Evolutionary conservation across 2,113 vertebrate species (phyloP).

Genomic region (Ifrita kowaldi): DNA sequence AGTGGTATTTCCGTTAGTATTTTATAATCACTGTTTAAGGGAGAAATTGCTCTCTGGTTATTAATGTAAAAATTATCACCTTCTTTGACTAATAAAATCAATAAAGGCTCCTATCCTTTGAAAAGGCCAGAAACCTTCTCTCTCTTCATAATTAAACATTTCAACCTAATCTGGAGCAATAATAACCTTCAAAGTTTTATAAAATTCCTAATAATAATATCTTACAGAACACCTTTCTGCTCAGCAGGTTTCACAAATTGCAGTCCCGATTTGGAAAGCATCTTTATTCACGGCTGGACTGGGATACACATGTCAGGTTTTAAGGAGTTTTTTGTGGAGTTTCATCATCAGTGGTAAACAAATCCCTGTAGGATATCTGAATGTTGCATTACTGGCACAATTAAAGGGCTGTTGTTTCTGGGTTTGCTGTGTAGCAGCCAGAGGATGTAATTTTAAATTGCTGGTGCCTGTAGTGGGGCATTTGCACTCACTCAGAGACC

Average conservation of each 20-base stretch:
- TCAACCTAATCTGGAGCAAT: constrained; percentile 53
- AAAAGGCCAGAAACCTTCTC: constrained; percentile 57
- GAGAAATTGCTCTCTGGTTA: constrained; percentile 56
- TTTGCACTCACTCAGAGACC: background rate
- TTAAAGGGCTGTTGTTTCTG: background rate
- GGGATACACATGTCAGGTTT: background rate
- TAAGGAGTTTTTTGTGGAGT: background rate
- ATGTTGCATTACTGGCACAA: background rate
- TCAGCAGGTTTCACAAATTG: background rate
- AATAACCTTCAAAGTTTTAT: constrained; percentile 63
- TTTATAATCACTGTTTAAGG: constrained; percentile 72
- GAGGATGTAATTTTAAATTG: background rate
- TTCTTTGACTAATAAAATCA: constrained; percentile 73
- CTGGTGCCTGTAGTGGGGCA: background rate
- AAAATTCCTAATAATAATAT: constrained; percentile 57
- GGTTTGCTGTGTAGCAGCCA: background rate
- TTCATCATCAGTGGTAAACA: background rate
- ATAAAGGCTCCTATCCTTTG: constrained; percentile 55
- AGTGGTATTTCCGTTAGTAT: constrained; percentile 63
- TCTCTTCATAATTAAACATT: constrained; percentile 72
- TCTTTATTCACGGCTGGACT: background rate
- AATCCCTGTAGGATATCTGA: background rate
- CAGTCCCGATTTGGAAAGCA: background rate
- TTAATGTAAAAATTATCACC: constrained; percentile 71
- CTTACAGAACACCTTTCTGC: constrained; percentile 7